A percentile compares a stretch with the other conserved stretches of the same genome.
Conservation (phyloP, 1,140 invertebrate genomes). For the Protaetia brevitarsis region DNA sequence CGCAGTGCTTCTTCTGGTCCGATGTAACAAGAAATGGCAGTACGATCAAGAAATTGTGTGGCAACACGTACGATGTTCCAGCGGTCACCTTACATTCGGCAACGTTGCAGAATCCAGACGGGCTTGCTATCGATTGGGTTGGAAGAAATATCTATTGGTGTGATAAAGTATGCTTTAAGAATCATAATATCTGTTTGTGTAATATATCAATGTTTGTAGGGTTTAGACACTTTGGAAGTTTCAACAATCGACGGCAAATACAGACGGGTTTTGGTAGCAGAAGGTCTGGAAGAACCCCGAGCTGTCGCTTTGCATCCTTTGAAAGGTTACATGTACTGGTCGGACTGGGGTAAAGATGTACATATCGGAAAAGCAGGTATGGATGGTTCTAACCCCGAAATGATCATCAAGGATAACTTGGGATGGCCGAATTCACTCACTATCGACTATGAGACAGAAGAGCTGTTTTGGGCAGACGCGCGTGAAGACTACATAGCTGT, state of each 20-base stretch:
- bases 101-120: slow-evolving; percentile 75
- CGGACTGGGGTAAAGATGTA: slow-evolving; percentile 79
- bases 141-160: slow-evolving; percentile 81
- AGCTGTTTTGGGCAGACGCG: slow-evolving; percentile 78
- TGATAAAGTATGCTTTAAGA: slow-evolving; percentile 56
- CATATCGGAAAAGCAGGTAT: slow-evolving; percentile 78
- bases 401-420: slow-evolving; percentile 62
- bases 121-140: slow-evolving; percentile 80
- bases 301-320: slow-evolving; percentile 81
- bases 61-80: slow-evolving; percentile 32
- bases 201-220: slow-evolving; percentile 45
- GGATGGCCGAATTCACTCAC: slow-evolving; percentile 80
- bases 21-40: slow-evolving; percentile 73
- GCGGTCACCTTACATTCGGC: slow-evolving; percentile 62
- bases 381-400: slow-evolving; percentile 64
- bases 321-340: slow-evolving; percentile 78
- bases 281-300: slow-evolving; percentile 71
- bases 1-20: slow-evolving; percentile 80
- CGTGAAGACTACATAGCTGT: slow-evolving; percentile 76
- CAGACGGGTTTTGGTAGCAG: slow-evolving; percentile 69
- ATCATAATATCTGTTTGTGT: too few species aligned
- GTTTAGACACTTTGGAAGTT: slow-evolving; percentile 75
- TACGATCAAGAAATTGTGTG: slow-evolving; percentile 67
- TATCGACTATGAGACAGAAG: slow-evolving; percentile 67
- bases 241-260: slow-evolving; percentile 75